These are phyloP conservation scores for Colossoma macropomum DNA, from an alignment of 2,113 vertebrate genomes.

Conservation along the genomic window DNA sequence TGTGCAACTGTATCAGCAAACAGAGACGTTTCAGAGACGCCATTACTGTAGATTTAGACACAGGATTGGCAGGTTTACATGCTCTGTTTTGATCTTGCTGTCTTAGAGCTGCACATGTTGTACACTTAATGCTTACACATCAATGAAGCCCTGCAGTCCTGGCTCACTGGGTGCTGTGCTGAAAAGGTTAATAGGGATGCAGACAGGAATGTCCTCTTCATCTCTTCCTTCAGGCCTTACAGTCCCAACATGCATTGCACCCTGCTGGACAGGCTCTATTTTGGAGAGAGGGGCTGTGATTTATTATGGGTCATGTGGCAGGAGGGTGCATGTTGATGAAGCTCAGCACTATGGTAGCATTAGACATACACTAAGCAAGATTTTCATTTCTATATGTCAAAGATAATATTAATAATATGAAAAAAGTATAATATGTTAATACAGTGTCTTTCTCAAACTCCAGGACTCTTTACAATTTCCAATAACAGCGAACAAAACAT, in stretches of 20 bases:
- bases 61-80: neutral
- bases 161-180: conserved; percentile 7
- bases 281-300: neutral
- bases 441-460: no score
- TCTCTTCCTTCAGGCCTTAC: conserved; percentile 11
- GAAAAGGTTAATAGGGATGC: conserved; percentile 19
- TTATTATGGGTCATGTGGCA: conserved; percentile 17
- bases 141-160: neutral
- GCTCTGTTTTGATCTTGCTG: neutral
- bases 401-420: no score
- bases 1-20: conserved; percentile 54
- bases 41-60: neutral
- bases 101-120: neutral
- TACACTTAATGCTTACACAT: neutral
- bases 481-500: no score
- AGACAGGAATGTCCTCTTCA: conserved; percentile 19
- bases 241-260: conserved; percentile 7
- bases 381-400: no score
- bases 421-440: no score
- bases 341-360: neutral
- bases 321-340: neutral
- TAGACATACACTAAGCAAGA: no score
- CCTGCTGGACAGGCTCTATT: neutral
- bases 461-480: no score
- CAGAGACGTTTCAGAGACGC: conserved; percentile 4